Conservation (phyloP, 2,888 invertebrate genomes). For the Arge pagana region DNA sequence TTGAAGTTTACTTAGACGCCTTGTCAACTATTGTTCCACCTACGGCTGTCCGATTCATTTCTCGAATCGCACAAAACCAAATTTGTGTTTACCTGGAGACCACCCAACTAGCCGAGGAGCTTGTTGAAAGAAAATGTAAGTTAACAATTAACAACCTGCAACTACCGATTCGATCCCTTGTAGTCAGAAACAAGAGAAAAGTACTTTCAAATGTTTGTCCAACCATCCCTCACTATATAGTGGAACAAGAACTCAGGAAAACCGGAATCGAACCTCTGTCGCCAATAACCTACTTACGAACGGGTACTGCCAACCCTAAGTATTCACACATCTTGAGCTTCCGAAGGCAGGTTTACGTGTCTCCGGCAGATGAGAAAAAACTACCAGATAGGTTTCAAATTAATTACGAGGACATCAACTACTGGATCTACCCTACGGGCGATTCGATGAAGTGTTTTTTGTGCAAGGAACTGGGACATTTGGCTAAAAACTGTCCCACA, state of each 20-base stretch:
- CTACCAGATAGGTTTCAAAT: constrained; percentile 13
- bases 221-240: constrained; percentile 16
- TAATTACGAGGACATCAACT: constrained; percentile 17
- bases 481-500: no score
- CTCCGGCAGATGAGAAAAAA: constrained; percentile 13
- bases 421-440: constrained; percentile 8
- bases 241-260: constrained; percentile 10
- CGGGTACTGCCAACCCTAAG: background rate
- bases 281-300: constrained; percentile 7
- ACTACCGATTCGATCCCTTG: no score
- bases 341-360: constrained; percentile 20
- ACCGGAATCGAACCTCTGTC: constrained; percentile 12
- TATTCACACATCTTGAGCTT: constrained; percentile 18
- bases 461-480: constrained; percentile 17
- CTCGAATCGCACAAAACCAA: no score
- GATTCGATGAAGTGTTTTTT: constrained; percentile 15
- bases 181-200: no score
- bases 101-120: no score
- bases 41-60: no score
- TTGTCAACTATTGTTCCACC: no score
- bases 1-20: no score
- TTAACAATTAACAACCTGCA: no score
- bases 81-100: no score
- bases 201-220: constrained; percentile 26
- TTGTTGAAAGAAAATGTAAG: no score